Evolutionary conservation across 2,797 vertebrate species (phyloP), one percentile per base, ranked within the genome.

Genomic region (Oreochromis mossambicus): DNA sequence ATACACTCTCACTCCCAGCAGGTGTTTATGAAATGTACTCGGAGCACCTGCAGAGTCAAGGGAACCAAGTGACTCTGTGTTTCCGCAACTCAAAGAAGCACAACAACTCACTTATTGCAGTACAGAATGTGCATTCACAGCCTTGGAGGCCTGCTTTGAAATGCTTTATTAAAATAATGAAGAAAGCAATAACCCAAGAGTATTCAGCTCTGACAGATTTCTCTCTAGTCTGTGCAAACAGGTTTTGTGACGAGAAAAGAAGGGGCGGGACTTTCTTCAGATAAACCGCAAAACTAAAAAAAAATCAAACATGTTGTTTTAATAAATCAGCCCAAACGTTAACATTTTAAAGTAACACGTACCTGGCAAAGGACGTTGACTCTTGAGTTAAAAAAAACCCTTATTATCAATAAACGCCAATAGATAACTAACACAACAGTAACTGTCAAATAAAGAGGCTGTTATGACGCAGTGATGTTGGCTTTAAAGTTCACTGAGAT

Each of bases 11-110:
- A 86, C 90, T 94, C 89, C 81, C 83, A 91, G 92, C 94, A 95
- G 93, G 95, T 96, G 95, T 93, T 94, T 92, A 89, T 94, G 85
- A 94, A 92, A 94, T 86, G 61, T 61, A 77, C 88, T 87, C 80
- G 52, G 83, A 86, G 92, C 94, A 95, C 94, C 95, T 95, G 95
- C 86, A 83, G 82, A 90, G 88, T 54, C 6, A n/a, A 84, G 81
- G 86, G 85, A 92, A 93, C 92, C 92, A 90, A 92, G 89, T 87
- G 85, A 75, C 89, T 86, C 88, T 92, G 90, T 92, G 82, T 92
- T 93, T 93, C 88, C 70, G 84, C 46, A 1, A 66, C 86, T 82
- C 54, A 86, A 88, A 88, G 88, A 75, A 76, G 81, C 85, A 92
- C 91, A 93, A 92, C 82, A 83, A 80, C 83, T 68, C 55, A 78